Evolutionary conservation across 2,797 vertebrate species (phyloP).

Genomic region (Liasis olivaceus): DNA sequence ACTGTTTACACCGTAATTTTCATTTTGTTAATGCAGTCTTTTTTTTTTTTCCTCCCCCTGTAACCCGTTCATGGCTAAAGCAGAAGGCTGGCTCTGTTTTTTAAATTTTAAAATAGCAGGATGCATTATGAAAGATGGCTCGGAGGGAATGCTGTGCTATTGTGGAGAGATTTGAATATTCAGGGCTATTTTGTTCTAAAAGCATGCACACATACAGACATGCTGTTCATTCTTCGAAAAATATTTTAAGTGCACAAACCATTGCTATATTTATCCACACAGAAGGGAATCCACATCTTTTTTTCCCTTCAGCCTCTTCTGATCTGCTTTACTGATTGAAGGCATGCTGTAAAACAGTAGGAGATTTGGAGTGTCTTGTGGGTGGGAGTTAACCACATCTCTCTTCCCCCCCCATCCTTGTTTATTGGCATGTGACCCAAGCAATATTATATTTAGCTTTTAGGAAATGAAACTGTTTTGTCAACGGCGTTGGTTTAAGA

Average conservation of each 20-base stretch:
- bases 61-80: conserved; percentile 84
- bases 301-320: conserved; percentile 62
- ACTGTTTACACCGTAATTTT: conserved; percentile 99
- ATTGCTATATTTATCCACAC: conserved; percentile 70
- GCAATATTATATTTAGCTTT: conserved; percentile 64
- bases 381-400: conserved; percentile 60
- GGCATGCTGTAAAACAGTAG: conserved; percentile 75
- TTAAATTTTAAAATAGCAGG: conserved; percentile 72
- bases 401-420: conserved; percentile 55
- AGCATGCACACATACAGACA: conserved; percentile 25
- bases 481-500: conserved; percentile 12
- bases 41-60: conserved; percentile 65
- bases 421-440: conserved; percentile 70
- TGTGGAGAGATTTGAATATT: conserved; percentile 58
- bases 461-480: conserved; percentile 61
- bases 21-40: conserved; percentile 99
- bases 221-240: conserved; percentile 74
- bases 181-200: conserved; percentile 66
- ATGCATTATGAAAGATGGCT: conserved; percentile 59
- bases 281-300: conserved; percentile 64
- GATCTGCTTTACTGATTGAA: conserved; percentile 73
- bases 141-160: conserved; percentile 57
- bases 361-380: conserved; percentile 66
- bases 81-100: conserved; percentile 74
- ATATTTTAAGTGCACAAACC: conserved; percentile 78